Evolutionary conservation across 2,113 vertebrate species (phyloP).

Genomic region (Tragulus kanchil): DNA sequence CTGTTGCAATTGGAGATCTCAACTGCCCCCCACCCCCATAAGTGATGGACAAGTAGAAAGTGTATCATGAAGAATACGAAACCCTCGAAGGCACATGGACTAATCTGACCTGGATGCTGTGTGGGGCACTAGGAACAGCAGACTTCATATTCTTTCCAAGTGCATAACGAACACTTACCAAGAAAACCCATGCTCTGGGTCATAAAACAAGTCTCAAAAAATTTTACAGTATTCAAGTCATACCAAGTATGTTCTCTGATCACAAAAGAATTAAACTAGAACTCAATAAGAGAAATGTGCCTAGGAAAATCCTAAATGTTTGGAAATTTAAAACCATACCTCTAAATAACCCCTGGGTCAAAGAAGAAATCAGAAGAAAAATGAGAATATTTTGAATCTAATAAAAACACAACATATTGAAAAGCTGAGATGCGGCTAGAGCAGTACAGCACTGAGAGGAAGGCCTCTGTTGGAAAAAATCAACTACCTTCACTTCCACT

Average conservation of each 20-base stretch:
- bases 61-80: rapidly evolving
- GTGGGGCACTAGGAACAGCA: too few species aligned
- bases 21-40: too few species aligned
- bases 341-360: not conserved
- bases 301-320: not conserved
- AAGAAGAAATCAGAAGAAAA: not conserved
- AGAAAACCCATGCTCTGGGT: not conserved
- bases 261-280: not conserved
- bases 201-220: not conserved
- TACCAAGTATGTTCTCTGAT: not conserved
- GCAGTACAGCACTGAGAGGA: not conserved
- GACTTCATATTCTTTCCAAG: not conserved
- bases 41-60: not conserved
- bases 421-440: not conserved
- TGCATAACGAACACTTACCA: not conserved
- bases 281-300: not conserved
- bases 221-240: not conserved
- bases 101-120: rapidly evolving
- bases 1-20: rapidly evolving
- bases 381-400: not conserved
- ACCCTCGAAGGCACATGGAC: rapidly evolving
- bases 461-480: not conserved
- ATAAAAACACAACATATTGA: not conserved
- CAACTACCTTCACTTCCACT: not conserved
- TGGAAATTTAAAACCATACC: not conserved